Percentiles rank a stretch among this genome's conserved stretches.
Evolutionary conservation across 2,113 vertebrate species (phyloP).

Genomic region (Drymodes brunneopygia): DNA sequence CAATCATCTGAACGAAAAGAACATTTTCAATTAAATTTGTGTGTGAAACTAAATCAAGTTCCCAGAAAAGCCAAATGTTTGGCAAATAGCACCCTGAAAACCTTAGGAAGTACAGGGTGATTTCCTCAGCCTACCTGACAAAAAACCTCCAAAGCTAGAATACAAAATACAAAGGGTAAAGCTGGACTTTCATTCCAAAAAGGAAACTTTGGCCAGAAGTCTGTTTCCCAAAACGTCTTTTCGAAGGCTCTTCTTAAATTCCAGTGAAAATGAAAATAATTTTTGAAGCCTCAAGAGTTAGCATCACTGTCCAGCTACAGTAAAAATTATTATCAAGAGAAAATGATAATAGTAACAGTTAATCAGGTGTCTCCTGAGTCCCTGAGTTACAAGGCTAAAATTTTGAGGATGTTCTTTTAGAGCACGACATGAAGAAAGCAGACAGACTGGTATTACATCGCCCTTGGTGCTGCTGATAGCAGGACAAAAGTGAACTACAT

Average conservation of each 20-base stretch:
- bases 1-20: not conserved
- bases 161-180: not conserved
- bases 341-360: not conserved
- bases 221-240: not conserved
- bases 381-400: not conserved
- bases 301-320: not conserved
- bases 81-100: not conserved
- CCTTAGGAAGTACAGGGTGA: not conserved
- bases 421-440: not conserved
- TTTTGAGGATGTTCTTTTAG: not conserved
- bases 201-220: not conserved
- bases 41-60: not conserved
- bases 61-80: not conserved
- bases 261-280: not conserved
- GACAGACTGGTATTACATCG: not conserved
- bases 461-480: not conserved
- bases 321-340: not conserved
- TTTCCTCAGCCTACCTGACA: not conserved
- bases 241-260: not conserved
- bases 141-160: not conserved
- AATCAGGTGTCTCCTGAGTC: not conserved
- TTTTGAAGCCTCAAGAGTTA: not conserved
- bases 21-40: not conserved
- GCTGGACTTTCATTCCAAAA: not conserved
- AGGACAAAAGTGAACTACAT: not conserved